Evolutionary conservation across 1,140 invertebrate species (phyloP), one percentile per base, ranked within the genome.

Genomic region (Cyclina sinensis): DNA sequence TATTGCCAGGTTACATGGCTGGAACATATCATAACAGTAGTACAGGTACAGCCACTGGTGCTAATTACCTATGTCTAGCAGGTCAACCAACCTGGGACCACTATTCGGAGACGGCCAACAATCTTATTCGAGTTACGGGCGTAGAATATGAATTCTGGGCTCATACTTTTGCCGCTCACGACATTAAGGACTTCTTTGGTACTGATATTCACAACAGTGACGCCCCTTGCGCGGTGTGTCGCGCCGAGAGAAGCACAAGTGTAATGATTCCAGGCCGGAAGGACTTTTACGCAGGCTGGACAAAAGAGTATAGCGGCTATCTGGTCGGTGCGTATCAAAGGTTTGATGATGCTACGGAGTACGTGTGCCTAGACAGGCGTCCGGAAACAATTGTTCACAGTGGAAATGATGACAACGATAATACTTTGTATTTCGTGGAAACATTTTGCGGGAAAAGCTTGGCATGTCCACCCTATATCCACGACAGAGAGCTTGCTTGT

Each of bases 391-490:
- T 80, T 18, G 11, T 46, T 24, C 65, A 65, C 24, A 86, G 85
- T 14, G 46, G 21, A 0, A 7, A 3, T 0, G 80, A 76, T 51
- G n/a, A 91, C 1, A 39, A 89, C 12, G 91, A 82, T 5, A 73
- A 85, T 5, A 37, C 91, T 30, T 65, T 92, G 35, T 93, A 92
- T 80, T 74, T 81, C 27, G 81, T 89, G 0, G 84, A 88, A 30
- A 46, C 76, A 1, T 16, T 0, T 3, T 92, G 91, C 48, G 89
- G 90, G 32, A 35, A 81, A 59, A 51, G 70, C 21, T 70, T 93
- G 21, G 88, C 76, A 9, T 92, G 92, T 85, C 91, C 91, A 5
- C 86, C 85, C 32, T 92, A 92, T 43, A 48, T 86, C 3, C 65
- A 85, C n/a, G 74, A 87, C 0, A 37, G 86, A 43, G 91, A 91